A percentile compares a stretch with the other conserved stretches of the same genome.
Conservation (phyloP, 2,888 invertebrate genomes). For the Dryocosmus kuriphilus region DNA sequence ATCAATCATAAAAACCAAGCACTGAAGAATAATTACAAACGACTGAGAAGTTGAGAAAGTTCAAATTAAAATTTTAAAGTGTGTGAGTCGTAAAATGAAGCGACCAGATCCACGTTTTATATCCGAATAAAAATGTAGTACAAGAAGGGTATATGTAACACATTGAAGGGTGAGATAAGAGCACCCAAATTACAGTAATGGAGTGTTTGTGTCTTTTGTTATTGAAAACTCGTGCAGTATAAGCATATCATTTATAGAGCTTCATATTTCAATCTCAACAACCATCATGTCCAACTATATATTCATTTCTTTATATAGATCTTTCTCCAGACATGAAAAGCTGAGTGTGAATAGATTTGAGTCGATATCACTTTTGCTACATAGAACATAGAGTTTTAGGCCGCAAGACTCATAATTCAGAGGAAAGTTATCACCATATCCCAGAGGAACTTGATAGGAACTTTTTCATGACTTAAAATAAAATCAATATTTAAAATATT, state of each 20-base stretch:
- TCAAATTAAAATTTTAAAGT: background rate
- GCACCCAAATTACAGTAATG: conserved; percentile 6
- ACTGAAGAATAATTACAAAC: background rate
- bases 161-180: background rate
- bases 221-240: conserved; percentile 10
- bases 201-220: conserved; percentile 15
- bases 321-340: background rate
- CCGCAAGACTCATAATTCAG: no score
- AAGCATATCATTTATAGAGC: conserved; percentile 2
- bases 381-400: no score
- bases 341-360: background rate
- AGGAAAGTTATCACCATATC: no score
- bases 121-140: background rate
- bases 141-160: background rate
- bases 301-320: background rate
- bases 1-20: background rate
- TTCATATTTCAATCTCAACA: conserved; percentile 20
- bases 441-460: no score
- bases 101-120: background rate
- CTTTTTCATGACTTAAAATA: no score
- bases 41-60: background rate
- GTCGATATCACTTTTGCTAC: background rate
- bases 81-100: conserved; percentile 9
- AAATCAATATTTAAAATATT: no score
- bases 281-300: background rate